These are phyloP conservation scores for Etheostoma perlongum DNA, from an alignment of 2,797 vertebrate species.

Conservation along the genomic window DNA sequence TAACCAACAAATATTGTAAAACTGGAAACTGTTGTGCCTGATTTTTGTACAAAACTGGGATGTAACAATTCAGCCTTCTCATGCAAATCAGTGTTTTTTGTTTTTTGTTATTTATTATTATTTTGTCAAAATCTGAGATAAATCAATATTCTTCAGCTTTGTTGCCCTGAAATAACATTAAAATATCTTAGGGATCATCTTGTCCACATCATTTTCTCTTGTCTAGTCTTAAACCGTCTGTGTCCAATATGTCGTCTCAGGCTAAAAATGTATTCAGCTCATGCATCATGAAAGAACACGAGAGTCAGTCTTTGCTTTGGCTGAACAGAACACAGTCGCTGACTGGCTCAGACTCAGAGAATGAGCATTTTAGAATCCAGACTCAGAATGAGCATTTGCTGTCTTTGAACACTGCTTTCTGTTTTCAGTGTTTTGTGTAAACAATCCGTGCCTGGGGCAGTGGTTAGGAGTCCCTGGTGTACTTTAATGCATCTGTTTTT, in stretches of 20 bases:
- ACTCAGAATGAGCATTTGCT: slow-evolving; percentile 29
- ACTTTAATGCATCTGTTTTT: slow-evolving; percentile 35
- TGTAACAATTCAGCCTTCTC: slow-evolving; percentile 4
- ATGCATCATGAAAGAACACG: slow-evolving; percentile 52
- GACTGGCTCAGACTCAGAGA: slow-evolving; percentile 22
- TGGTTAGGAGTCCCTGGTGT: slow-evolving; percentile 33
- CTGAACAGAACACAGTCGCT: slow-evolving; percentile 24
- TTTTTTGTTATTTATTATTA: slow-evolving; percentile 10
- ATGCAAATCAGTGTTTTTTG: not conserved
- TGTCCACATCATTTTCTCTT: slow-evolving; percentile 18
- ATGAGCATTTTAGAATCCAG: slow-evolving; percentile 34
- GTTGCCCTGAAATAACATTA: slow-evolving; percentile 24
- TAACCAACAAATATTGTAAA: slow-evolving; percentile 25
- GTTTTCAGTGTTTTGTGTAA: slow-evolving; percentile 25
- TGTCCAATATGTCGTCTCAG: slow-evolving; percentile 40
- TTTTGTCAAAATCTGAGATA: slow-evolving; percentile 7
- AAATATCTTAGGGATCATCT: slow-evolving; percentile 21
- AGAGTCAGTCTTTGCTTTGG: slow-evolving; percentile 31
- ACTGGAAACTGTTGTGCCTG: slow-evolving; percentile 4
- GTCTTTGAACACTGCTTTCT: slow-evolving; percentile 20
- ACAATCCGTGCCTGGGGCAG: slow-evolving; percentile 23
- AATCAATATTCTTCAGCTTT: slow-evolving; percentile 30
- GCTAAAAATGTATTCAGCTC: slow-evolving; percentile 58
- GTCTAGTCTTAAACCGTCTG: slow-evolving; percentile 36
- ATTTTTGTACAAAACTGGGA: slow-evolving; percentile 8